Conservation (phyloP, 2,113 vertebrate genomes). For the Canis aureus region DNA sequence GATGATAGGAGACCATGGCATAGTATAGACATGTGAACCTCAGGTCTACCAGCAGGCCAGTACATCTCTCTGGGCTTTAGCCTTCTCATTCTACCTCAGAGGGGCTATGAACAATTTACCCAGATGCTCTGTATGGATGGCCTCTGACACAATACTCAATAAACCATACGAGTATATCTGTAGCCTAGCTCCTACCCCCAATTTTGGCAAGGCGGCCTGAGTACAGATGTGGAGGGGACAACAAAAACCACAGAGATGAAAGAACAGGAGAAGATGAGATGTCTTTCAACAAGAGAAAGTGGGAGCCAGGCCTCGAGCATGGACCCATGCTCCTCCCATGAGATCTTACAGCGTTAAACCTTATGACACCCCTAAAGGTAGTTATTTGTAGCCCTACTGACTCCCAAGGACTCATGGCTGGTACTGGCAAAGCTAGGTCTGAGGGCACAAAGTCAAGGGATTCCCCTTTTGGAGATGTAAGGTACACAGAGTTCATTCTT, state of each 20-base stretch:
- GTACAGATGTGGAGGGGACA: background rate
- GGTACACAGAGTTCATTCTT: background rate
- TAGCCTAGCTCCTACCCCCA: fast-evolving
- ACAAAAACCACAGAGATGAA: background rate
- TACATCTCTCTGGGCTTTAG: background rate
- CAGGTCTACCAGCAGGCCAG: background rate
- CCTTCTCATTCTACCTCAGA: background rate
- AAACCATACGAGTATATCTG: background rate
- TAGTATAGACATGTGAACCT: background rate
- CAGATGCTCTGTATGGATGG: background rate
- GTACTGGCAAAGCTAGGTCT: background rate
- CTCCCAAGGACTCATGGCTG: background rate
- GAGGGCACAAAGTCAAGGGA: background rate
- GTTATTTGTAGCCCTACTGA: background rate
- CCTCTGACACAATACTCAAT: too few species aligned
- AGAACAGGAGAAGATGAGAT: background rate
- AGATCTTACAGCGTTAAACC: background rate
- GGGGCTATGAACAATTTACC: background rate
- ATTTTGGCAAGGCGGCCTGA: background rate
- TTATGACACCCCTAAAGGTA: background rate
- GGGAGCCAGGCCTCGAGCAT: background rate
- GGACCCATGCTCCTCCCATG: too few species aligned
- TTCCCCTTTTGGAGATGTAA: background rate
- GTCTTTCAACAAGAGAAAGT: background rate
- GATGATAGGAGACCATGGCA: background rate